phyloP scores from a whole-genome alignment of 2,797 vertebrate genomes.

The Oreochromis grahami region DNA sequence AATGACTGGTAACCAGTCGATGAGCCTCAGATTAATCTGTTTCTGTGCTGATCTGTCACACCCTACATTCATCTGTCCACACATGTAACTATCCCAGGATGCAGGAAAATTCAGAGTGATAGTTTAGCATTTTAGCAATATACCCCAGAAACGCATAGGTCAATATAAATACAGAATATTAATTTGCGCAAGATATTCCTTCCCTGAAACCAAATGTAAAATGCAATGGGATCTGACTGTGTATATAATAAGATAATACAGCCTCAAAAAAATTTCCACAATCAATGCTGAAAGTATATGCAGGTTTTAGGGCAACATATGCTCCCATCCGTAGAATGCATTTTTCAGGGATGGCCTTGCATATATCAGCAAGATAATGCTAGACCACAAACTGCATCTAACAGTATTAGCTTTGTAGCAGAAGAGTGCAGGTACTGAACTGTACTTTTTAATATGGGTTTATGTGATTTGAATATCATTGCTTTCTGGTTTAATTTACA shows the following conservation, averaged over 20 bases:
- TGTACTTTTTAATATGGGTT: neutral
- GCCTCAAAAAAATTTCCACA: neutral
- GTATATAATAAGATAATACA: neutral
- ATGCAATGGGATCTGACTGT: rapidly evolving
- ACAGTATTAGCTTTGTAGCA: neutral
- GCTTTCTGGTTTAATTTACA: neutral
- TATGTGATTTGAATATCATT: neutral
- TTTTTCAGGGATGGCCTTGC: neutral
- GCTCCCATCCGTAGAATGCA: neutral
- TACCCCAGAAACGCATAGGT: neutral
- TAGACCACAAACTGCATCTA: neutral
- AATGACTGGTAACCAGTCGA: neutral
- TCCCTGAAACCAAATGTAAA: neutral
- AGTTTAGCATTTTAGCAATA: rapidly evolving
- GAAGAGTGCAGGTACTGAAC: neutral
- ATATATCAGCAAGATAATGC: neutral
- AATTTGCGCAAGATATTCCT: neutral
- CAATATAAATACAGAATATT: neutral
- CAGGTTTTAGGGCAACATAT: neutral
- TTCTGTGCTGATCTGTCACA: neutral
- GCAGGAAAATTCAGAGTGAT: neutral
- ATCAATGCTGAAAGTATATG: neutral
- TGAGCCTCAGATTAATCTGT: neutral
- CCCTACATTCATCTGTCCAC: neutral
- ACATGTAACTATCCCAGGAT: neutral